Conservation (phyloP, 2,797 vertebrate genomes). For the Hydrocynus forskahlii region DNA sequence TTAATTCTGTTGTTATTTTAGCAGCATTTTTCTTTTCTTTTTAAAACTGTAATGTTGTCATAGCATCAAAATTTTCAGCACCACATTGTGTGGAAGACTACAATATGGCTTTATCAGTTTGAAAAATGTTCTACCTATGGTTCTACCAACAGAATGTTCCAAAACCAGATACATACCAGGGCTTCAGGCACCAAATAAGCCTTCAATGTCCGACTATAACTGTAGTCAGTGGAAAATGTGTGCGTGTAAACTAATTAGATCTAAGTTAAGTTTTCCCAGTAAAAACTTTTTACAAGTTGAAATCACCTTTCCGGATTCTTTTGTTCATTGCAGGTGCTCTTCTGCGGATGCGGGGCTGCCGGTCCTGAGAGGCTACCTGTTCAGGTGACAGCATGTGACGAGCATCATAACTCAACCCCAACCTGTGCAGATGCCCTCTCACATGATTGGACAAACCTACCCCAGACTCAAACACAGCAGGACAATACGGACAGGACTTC, state of each 20-base stretch:
- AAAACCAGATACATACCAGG: too few relatives aligned
- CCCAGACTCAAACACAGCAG: slow-evolving; percentile 91
- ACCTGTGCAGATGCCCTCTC: slow-evolving; percentile 91
- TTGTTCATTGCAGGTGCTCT: slow-evolving; percentile 78
- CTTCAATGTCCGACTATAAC: too few relatives aligned
- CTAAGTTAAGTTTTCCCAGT: background rate
- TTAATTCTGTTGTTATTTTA: too few relatives aligned
- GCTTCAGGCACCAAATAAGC: too few relatives aligned
- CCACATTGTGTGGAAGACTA: too few relatives aligned
- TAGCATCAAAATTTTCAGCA: too few relatives aligned
- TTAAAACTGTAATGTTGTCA: too few relatives aligned
- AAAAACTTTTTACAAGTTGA: background rate
- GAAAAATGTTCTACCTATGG: too few relatives aligned
- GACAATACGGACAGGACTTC: slow-evolving; percentile 89
- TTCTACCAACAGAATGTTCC: too few relatives aligned
- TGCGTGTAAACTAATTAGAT: background rate
- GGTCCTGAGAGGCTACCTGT: slow-evolving; percentile 89
- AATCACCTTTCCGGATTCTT: slow-evolving; percentile 87
- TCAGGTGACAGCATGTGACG: slow-evolving; percentile 92
- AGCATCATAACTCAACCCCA: slow-evolving; percentile 90
- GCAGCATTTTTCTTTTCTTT: too few relatives aligned
- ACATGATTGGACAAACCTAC: slow-evolving; percentile 94
- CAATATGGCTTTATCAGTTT: too few relatives aligned
- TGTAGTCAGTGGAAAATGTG: too few relatives aligned
- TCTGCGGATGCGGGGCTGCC: slow-evolving; percentile 88